A percentile compares a stretch with the other conserved stretches of the same genome.
Evolutionary conservation across 2,113 vertebrate genomes (phyloP).

Genomic region (Grammomys surdaster): DNA sequence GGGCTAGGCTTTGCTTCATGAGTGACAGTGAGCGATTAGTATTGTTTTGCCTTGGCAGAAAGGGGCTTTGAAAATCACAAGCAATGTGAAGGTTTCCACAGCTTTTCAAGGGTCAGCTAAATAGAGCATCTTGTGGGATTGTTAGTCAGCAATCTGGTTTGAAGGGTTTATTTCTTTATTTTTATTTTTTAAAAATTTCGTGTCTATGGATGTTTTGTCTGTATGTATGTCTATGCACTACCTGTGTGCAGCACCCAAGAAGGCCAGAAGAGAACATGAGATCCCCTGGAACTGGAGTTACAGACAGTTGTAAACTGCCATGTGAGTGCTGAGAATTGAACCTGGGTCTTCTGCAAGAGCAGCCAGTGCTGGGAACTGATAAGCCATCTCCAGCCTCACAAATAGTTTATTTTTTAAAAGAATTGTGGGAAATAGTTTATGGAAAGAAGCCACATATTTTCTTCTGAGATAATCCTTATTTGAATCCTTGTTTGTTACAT

Average conservation of each 20-base stretch:
- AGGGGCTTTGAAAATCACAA: slow-evolving; percentile 56
- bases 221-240: neutral
- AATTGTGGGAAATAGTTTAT: slow-evolving; percentile 20
- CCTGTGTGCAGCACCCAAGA: neutral
- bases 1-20: slow-evolving; percentile 39
- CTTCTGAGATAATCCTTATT: neutral
- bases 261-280: neutral
- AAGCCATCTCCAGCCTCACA: neutral
- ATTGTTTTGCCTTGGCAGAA: slow-evolving; percentile 29
- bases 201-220: neutral
- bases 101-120: slow-evolving; percentile 28
- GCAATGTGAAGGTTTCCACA: slow-evolving; percentile 20
- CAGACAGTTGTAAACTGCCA: neutral
- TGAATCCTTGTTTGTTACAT: neutral
- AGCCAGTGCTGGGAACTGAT: neutral
- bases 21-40: slow-evolving; percentile 34
- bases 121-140: neutral
- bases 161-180: slow-evolving; percentile 55
- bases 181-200: neutral
- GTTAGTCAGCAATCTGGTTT: neutral
- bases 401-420: slow-evolving; percentile 57
- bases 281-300: neutral
- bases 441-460: slow-evolving; percentile 40
- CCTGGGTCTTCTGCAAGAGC: neutral
- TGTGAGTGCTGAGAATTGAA: neutral